phyloP scores from a whole-genome alignment of 2,797 vertebrate genomes.

The Fundulus diaphanus region DNA sequence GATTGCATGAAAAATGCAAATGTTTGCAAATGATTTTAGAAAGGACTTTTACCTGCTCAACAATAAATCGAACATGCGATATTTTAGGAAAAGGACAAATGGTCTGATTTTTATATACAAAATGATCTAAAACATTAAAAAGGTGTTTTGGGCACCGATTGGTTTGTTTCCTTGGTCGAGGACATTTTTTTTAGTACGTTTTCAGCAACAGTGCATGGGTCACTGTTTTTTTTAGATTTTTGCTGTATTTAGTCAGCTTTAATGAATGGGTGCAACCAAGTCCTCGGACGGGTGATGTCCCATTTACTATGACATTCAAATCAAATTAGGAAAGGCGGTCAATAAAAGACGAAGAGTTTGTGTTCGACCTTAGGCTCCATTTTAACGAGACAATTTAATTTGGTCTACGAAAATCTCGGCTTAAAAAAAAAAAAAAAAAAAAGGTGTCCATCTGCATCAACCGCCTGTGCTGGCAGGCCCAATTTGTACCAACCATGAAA shows the following conservation, averaged over 20 bases:
- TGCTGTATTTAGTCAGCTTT: not conserved
- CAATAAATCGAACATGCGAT: too few relatives aligned
- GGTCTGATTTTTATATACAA: too few relatives aligned
- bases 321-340: not conserved
- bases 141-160: not conserved
- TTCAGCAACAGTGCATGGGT: not conserved
- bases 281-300: not conserved
- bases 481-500: not conserved
- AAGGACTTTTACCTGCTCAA: too few relatives aligned
- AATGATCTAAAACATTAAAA: too few relatives aligned
- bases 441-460: not conserved
- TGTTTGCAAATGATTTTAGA: too few relatives aligned
- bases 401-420: not conserved
- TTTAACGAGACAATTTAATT: slow-evolving; percentile 1
- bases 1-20: too few relatives aligned
- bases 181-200: not conserved
- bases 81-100: too few relatives aligned
- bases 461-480: not conserved
- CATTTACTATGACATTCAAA: not conserved
- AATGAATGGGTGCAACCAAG: not conserved
- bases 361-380: not conserved
- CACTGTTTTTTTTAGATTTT: not conserved
- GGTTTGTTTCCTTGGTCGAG: not conserved
- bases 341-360: not conserved
- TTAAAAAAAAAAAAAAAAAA: not conserved